A percentile compares a stretch with the other conserved stretches of the same genome.
phyloP scores from a whole-genome alignment of 2,113 vertebrate species.

The Tachysurus vachellii region DNA sequence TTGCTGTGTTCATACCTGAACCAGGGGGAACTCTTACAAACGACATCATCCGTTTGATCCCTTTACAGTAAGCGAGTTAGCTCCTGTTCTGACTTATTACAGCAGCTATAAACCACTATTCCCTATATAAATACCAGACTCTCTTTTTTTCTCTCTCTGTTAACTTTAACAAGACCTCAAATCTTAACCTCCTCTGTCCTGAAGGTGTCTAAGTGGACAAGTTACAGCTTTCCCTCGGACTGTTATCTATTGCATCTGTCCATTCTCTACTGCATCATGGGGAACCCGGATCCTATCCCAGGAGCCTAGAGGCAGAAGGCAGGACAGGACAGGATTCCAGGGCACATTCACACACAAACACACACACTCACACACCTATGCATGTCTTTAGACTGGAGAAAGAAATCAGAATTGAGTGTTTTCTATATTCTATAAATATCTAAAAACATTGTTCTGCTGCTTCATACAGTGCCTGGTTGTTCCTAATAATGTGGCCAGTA shows the following conservation, averaged over 20 bases:
- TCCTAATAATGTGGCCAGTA: neutral
- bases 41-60: neutral
- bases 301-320: too few species aligned
- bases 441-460: neutral
- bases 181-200: neutral
- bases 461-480: neutral
- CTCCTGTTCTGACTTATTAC: neutral
- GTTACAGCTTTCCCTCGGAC: neutral
- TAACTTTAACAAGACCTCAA: neutral
- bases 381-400: too few species aligned
- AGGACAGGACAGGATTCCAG: too few species aligned
- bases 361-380: too few species aligned
- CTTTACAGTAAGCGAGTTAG: neutral
- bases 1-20: too few species aligned
- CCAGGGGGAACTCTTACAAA: too few species aligned
- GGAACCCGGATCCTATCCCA: too few species aligned
- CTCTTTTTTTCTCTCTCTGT: neutral
- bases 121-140: neutral
- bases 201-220: neutral
- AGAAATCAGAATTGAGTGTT: neutral
- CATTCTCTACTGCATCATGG: too few species aligned
- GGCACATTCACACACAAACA: too few species aligned
- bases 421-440: neutral
- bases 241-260: too few species aligned
- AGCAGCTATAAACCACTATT: neutral